Conservation (phyloP, 2,888 invertebrate species). For the Xylocampa areola region DNA sequence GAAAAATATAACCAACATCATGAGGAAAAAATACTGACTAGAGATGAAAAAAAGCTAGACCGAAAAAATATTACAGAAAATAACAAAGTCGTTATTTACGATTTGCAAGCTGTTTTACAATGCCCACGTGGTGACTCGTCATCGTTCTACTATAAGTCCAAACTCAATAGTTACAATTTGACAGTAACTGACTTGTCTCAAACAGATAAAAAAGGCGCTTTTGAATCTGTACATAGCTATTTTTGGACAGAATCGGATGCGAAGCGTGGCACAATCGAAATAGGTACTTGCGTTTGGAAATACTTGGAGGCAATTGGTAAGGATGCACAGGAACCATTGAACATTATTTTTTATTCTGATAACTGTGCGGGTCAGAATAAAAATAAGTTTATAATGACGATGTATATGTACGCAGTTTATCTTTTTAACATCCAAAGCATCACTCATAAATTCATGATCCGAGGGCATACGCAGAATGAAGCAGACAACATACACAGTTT, state of each 20-base stretch:
- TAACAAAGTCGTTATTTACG: constrained; percentile 19
- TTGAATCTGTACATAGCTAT: constrained; percentile 1
- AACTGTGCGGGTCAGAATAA: constrained; percentile 34
- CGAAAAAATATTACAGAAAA: constrained; percentile 1
- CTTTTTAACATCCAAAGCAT: constrained; percentile 54
- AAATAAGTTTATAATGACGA: constrained; percentile 54
- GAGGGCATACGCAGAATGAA: constrained; percentile 68
- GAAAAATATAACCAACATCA: constrained; percentile 15
- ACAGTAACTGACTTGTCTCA: constrained; percentile 8
- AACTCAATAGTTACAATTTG: constrained; percentile 25
- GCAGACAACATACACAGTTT: constrained; percentile 66
- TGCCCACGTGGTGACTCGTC: constrained; percentile 26
- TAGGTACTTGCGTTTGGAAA: constrained; percentile 14
- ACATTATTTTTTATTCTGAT: constrained; percentile 14
- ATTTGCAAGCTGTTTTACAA: constrained; percentile 27
- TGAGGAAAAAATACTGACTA: constrained; percentile 22
- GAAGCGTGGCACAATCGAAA: constrained; percentile 4
- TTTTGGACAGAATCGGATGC: constrained; percentile 6
- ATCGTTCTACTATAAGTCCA: constrained; percentile 27
- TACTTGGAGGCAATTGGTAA: no score
- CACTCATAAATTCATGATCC: constrained; percentile 66
- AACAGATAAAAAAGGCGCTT: constrained; percentile 7
- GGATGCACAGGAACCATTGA: no score
- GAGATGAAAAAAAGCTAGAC: constrained; percentile 18
- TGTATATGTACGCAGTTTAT: constrained; percentile 49